A percentile compares a stretch with the other conserved stretches of the same genome.
Evolutionary conservation across 1,140 invertebrate genomes (phyloP).

Genomic region (Doryteuthis pealeii): DNA sequence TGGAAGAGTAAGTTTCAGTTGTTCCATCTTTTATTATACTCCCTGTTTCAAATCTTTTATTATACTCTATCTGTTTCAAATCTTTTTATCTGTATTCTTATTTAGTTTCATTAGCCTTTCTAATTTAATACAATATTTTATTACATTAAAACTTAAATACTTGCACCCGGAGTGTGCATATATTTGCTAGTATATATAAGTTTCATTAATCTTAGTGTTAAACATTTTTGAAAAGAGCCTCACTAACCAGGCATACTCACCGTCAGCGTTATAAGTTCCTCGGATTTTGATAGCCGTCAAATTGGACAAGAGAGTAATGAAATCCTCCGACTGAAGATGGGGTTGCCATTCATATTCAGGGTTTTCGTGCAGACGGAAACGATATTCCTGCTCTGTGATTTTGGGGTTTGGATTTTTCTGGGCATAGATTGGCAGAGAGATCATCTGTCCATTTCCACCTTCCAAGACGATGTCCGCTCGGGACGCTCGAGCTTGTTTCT

Average conservation of each 20-base stretch:
- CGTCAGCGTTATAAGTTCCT: conserved; percentile 80
- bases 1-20: no score
- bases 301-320: conserved; percentile 89
- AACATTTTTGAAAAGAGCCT: no score
- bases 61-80: no score
- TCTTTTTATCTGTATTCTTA: no score
- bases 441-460: conserved; percentile 67
- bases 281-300: conserved; percentile 92
- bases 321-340: conserved; percentile 77
- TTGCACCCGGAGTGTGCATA: no score
- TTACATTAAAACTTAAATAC: no score
- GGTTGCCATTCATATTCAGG: conserved; percentile 90
- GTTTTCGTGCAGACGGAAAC: conserved; percentile 80
- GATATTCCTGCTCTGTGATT: conserved; percentile 64
- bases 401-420: conserved; percentile 83
- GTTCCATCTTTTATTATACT: no score
- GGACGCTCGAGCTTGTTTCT: conserved; percentile 66
- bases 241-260: conserved; percentile 59
- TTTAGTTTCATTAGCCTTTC: no score
- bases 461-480: conserved; percentile 87
- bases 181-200: no score
- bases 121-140: no score
- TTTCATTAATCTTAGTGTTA: no score
- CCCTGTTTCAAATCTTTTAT: no score
- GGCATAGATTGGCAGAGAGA: conserved; percentile 87